These are phyloP conservation scores for Gymnoscopelus microlampas DNA, from an alignment of 2,797 vertebrate species.

Conservation along the genomic window DNA sequence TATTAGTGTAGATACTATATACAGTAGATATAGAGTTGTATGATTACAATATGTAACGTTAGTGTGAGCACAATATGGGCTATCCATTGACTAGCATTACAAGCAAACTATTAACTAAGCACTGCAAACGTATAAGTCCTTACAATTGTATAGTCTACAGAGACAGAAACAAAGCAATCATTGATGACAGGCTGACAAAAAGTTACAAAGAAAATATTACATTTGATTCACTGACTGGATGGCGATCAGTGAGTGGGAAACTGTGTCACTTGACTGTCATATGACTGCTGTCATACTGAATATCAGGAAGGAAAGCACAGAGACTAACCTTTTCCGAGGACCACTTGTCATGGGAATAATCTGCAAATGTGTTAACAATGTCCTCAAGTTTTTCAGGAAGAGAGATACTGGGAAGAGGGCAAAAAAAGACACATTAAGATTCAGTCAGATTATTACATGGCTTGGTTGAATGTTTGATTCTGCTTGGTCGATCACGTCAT, in stretches of 20 bases:
- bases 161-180: too few species aligned
- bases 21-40: too few species aligned
- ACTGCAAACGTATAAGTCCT: neutral
- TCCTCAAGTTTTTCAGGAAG: constrained; percentile 97
- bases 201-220: too few species aligned
- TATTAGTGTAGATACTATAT: too few species aligned
- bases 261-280: neutral
- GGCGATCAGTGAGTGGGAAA: neutral
- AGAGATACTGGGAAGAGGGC: constrained; percentile 85
- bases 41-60: too few species aligned
- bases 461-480: too few species aligned
- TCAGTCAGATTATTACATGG: neutral
- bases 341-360: constrained; percentile 98
- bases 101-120: neutral
- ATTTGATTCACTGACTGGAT: too few species aligned
- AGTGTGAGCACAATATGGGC: too few species aligned
- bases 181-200: too few species aligned
- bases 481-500: too few species aligned
- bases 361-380: constrained; percentile 95
- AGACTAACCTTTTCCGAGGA: constrained; percentile 92
- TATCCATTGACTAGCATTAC: too few species aligned
- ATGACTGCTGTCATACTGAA: neutral
- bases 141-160: too few species aligned
- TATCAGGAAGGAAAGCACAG: neutral
- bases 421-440: neutral